Base-by-base conservation (phyloP, 2,113 vertebrate species). In the Anguilla japonica region DNA sequence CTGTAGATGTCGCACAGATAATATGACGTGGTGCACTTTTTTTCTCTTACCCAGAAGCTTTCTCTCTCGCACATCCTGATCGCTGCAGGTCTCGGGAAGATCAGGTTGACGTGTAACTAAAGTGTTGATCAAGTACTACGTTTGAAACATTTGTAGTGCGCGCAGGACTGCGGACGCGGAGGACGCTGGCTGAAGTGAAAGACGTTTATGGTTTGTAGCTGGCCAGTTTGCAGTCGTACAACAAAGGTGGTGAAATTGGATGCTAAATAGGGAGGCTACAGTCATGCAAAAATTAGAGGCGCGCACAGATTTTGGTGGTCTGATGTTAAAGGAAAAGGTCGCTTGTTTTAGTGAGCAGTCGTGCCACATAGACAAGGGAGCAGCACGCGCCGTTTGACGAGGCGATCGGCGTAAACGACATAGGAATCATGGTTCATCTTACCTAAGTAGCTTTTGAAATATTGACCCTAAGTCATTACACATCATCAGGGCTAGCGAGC, bases 1-100 rank as follows among this genome's bases (percentile, higher is more conserved):
- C 88, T 84, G 22, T 84, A 87, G 87, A 81, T 84, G 88, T 60
- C 75, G 89, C 83, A 11, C 41, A n/a, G 8, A 41, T 75, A 39
- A 57, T 16, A 75, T 90, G 91, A 91, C 91, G 90, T 91, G 88
- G 89, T 57, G 46, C 81, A 57, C 81, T 80, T 34, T 29, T 34
- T 53, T 43, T 80, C 56, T 14, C 71, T 57, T 80, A 56, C 75
- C 18, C 22, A 81, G 75, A 75, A 75, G 79, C 16, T 79, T 5
- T 84, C 46, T 46, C 67, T 34, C 14, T 81, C 56, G 67, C 39
- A 41, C 34, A 60, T 40, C 18, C n/a, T 78, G 50, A 3, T 41
- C 39, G 41, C 78, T 13, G 79, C 78, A 34, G 56, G 78, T 46
- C 53, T 81, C 78, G 18, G n/a, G 63, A 50, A 29, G 41, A 2